phyloP scores from a whole-genome alignment of 2,797 vertebrate species.

The Champsocephalus gunnari region DNA sequence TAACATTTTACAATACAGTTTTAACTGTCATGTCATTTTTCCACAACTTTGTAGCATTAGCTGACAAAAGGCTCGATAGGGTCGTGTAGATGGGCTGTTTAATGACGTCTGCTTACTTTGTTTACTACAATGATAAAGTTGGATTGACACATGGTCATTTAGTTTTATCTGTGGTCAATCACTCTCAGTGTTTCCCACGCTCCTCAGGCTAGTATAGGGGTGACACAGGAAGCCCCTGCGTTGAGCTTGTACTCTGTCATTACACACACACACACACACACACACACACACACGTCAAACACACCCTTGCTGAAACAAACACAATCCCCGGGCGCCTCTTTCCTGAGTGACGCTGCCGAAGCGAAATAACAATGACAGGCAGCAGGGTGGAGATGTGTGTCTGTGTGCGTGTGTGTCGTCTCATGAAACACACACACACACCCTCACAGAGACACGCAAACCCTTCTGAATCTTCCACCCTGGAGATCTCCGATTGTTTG shows the following conservation, averaged over 20 bases:
- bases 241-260: conserved; percentile 65
- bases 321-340: conserved; percentile 81
- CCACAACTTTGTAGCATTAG: not conserved
- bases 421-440: conserved; percentile 53
- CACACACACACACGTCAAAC: conserved; percentile 56
- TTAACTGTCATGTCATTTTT: not conserved
- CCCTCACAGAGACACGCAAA: conserved; percentile 51
- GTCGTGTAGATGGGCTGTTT: not conserved
- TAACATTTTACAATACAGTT: not conserved
- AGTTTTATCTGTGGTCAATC: conserved; percentile 29
- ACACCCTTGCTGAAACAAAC: conserved; percentile 81
- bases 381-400: conserved; percentile 73
- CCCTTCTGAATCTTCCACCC: conserved; percentile 42
- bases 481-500: conserved; percentile 58
- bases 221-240: conserved; percentile 77
- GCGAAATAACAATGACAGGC: conserved; percentile 83
- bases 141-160: not conserved
- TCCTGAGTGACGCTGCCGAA: conserved; percentile 80
- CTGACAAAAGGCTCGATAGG: not conserved
- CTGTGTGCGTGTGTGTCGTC: conserved; percentile 51
- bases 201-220: conserved; percentile 57
- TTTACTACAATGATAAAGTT: conserved; percentile 15
- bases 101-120: not conserved
- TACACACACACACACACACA: conserved; percentile 33
- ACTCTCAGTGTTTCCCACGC: conserved; percentile 71